Evolutionary conservation across 1,140 invertebrate species (phyloP), one percentile per base, ranked within the genome.

Genomic region (Anoplolepis gracilipes): DNA sequence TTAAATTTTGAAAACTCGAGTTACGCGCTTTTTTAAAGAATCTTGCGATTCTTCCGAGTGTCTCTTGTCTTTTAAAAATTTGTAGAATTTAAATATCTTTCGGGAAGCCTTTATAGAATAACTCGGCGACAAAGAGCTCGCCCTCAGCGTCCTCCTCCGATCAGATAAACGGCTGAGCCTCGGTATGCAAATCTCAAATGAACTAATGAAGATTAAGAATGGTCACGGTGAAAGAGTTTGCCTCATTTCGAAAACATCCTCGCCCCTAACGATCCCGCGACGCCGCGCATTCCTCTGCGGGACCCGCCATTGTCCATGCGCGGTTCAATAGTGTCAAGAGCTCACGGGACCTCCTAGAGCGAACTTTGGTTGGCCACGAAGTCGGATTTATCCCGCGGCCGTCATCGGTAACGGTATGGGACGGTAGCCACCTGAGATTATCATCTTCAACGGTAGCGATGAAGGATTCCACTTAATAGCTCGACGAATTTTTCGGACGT

Each of bases 201-300:
- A 91, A 92, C 93, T 93, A 93, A 93, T 93, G 93, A 93, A 93
- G 93, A 93, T 93, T 93, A 93, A 93, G 93, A 93, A 93, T 92
- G 91, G 88, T 90, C 81, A 87, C 85, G 90, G 87, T 87, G 87
- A 91, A 92, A 90, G 90, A 92, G 91, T 93, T 93, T 88, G 91
- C 85, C 90, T 92, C 90, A 89, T 93, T 93, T 93, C 89, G 86
- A 90, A 93, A 93, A 92, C 91, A 92, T 92, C 65, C 84, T 55
- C 55, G 30, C 13, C 49, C 49, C 42, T 78, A 73, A 82, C 55
- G 30, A 64, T 36, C 78, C 49, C 46, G 53, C 59, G 16, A 53
- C 89, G 88, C 87, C 88, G 84, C 53, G 85, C 86, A 93, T 93
- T 93, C 92, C 90, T 49, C 46, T 81, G 77, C 69, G 62, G 88